Conservation (phyloP, 2,113 vertebrate genomes). For the Actenoides hombroni region DNA sequence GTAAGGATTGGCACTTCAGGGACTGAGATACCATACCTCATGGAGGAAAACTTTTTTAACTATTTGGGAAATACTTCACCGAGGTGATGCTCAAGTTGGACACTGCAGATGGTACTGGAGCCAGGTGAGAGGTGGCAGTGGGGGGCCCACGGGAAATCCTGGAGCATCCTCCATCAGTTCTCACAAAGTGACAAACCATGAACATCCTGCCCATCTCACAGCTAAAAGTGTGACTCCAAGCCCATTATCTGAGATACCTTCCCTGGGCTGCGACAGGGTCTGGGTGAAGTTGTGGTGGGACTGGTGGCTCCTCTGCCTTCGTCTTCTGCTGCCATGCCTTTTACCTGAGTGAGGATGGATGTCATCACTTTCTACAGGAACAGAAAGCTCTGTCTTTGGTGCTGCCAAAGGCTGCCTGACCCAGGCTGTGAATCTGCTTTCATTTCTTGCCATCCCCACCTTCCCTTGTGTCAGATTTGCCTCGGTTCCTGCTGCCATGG, state of each 20-base stretch:
- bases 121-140: not conserved
- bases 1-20: not conserved
- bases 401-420: not conserved
- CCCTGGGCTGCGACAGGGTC: not conserved
- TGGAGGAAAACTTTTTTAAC: not conserved
- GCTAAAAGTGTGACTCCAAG: not conserved
- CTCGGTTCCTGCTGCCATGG: not conserved
- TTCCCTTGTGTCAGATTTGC: not conserved
- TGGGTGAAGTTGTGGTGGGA: not conserved
- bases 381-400: not conserved
- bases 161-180: not conserved
- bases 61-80: not conserved
- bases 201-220: not conserved
- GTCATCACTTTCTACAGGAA: not conserved
- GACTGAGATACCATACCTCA: not conserved
- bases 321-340: rapidly evolving
- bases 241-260: not conserved
- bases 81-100: not conserved
- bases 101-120: rapidly evolving
- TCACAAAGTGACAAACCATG: rapidly evolving
- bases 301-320: not conserved
- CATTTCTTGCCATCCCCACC: not conserved
- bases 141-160: not conserved
- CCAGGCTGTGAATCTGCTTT: not conserved
- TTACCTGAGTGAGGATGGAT: not conserved